Evolutionary conservation across 1,140 invertebrate species (phyloP).

Genomic region (Coptotermes formosanus): DNA sequence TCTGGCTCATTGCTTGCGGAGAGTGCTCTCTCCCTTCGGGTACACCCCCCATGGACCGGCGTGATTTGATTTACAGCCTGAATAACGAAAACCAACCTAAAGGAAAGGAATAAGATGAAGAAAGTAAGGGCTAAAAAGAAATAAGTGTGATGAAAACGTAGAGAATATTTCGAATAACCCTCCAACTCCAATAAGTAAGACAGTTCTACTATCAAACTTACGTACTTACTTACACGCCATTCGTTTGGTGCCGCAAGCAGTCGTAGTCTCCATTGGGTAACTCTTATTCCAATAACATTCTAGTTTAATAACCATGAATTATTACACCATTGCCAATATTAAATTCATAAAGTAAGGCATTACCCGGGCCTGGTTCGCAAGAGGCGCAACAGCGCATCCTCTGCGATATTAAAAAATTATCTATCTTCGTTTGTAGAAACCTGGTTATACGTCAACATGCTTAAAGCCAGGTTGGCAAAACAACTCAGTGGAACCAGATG

Average conservation of each 20-base stretch:
- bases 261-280: not conserved
- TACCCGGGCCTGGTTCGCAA: not conserved
- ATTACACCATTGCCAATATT: not conserved
- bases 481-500: too few species aligned
- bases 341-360: not conserved
- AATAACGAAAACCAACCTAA: not conserved
- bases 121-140: not conserved
- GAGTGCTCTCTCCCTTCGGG: not conserved
- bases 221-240: not conserved
- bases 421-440: too few species aligned
- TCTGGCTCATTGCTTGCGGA: constrained; percentile 1
- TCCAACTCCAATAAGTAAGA: not conserved
- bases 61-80: not conserved
- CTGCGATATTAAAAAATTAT: too few species aligned
- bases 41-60: not conserved
- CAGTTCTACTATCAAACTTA: not conserved
- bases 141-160: not conserved
- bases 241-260: not conserved
- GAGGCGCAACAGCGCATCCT: too few species aligned
- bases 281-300: not conserved
- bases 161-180: not conserved
- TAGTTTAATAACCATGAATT: not conserved
- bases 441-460: too few species aligned
- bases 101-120: not conserved
- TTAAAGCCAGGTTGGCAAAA: too few species aligned